phyloP scores from a whole-genome alignment of 2,888 invertebrate genomes.

The Antitype chi region DNA sequence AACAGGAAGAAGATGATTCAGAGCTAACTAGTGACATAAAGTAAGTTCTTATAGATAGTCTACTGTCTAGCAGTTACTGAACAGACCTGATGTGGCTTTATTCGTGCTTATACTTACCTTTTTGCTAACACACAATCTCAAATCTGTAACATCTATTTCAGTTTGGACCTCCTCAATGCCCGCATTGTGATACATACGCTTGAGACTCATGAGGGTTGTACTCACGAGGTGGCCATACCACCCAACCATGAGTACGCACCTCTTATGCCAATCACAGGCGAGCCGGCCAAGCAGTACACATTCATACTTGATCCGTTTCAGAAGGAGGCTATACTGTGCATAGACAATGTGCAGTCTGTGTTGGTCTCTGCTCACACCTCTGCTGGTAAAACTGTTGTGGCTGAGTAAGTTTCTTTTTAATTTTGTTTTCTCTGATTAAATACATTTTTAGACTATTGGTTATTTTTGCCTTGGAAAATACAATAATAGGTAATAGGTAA shows the following conservation, averaged over 20 bases:
- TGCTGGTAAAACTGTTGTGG: conserved; percentile 99
- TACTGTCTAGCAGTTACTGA: not conserved
- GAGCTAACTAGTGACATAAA: conserved; percentile 83
- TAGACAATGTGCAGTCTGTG: conserved; percentile 99
- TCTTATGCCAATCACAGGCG: conserved; percentile 89
- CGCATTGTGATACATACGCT: conserved; percentile 97
- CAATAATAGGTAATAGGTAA: too few species aligned
- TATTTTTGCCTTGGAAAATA: not conserved
- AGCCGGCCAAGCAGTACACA: conserved; percentile 97
- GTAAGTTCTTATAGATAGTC: conserved; percentile 69
- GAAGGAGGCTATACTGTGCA: conserved; percentile 98
- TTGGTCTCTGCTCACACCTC: conserved; percentile 99
- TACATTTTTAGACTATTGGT: not conserved
- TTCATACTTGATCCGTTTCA: conserved; percentile 99
- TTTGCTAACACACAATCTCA: not conserved
- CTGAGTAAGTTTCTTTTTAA: conserved; percentile 93
- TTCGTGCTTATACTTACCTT: not conserved
- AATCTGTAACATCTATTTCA: conserved; percentile 76
- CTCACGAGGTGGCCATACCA: conserved; percentile 98
- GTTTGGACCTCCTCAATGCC: conserved; percentile 94
- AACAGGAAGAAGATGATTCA: conserved; percentile 78
- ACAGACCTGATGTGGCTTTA: not conserved
- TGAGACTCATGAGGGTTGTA: conserved; percentile 97
- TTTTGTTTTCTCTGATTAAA: not conserved
- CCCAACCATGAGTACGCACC: conserved; percentile 95